A percentile compares a stretch with the other conserved stretches of the same genome.
These are phyloP conservation scores for Sebastolobus alascanus DNA, from an alignment of 2,797 vertebrate species.

Conservation along the genomic window DNA sequence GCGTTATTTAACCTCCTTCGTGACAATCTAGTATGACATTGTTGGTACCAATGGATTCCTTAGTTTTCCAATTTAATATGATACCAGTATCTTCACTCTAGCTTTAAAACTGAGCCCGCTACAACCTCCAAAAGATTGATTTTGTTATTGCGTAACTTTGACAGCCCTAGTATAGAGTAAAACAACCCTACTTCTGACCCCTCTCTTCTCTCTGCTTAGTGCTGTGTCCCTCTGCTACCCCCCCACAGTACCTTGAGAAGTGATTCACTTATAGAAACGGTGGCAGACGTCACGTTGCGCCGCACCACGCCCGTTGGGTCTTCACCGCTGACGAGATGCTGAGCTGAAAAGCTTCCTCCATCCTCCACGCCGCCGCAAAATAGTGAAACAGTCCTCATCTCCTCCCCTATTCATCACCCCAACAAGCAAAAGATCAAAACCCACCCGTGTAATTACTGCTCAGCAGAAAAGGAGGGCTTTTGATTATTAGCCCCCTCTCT, in stretches of 20 bases:
- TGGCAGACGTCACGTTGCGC: neutral
- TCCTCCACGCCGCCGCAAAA: slow-evolving; percentile 37
- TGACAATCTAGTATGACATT: too few relatives aligned
- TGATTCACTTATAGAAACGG: neutral
- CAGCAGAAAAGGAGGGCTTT: slow-evolving; percentile 72
- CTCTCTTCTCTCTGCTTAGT: neutral
- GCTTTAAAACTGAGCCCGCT: too few relatives aligned
- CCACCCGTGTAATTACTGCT: slow-evolving; percentile 77
- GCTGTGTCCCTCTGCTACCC: neutral
- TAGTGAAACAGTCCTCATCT: slow-evolving; percentile 71
- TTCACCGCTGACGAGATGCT: slow-evolving; percentile 28
- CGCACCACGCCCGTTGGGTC: neutral
- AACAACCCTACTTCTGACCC: neutral
- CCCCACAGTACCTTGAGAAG: neutral
- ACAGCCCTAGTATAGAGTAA: too few relatives aligned
- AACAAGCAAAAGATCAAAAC: slow-evolving; percentile 85
- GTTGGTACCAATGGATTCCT: too few relatives aligned
- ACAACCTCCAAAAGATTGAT: too few relatives aligned
- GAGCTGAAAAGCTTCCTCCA: slow-evolving; percentile 58
- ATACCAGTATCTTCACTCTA: too few relatives aligned
- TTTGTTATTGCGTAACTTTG: too few relatives aligned
- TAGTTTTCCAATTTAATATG: too few relatives aligned
- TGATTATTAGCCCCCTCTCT: slow-evolving; percentile 71
- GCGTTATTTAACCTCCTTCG: too few relatives aligned
- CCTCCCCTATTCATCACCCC: slow-evolving; percentile 67